Base-by-base conservation (phyloP, 2,797 vertebrate genomes). In the Sebastes baramenuke region DNA sequence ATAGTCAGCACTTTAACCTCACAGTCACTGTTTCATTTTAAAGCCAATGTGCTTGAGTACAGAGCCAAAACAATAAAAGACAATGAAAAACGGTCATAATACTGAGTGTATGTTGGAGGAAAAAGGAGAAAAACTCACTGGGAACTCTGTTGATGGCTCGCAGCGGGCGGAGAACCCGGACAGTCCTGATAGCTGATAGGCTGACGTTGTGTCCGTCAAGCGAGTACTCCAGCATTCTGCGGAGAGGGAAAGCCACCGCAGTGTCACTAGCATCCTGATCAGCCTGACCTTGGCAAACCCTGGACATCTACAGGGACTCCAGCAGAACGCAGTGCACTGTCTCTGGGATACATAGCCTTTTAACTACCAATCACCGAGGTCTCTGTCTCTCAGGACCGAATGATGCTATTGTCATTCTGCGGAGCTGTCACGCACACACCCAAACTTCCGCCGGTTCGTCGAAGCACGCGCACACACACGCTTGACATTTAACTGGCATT, bases 101-200 rank as follows among this genome's bases (percentile, higher is more conserved):
- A 14, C 22, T 75, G 70, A 77, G 62, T 54, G 59, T 13, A 11
- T 27, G 65, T 72, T 72, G 30, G 38, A 52, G 67, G 22, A n/a
- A 30, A 61, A 71, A 75, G 54, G 67, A 84, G 65, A 29, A 54
- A 79, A 72, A 97, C 98, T 98, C 90, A 99, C 98, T 99, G 62
- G 98, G 98, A 82, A 99, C 98, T 90, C 98, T 97, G 96, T 99
- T 99, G 97, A 99, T 99, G 95, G 98, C 98, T 60, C 98, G 94
- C 46, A 99, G 96, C 0, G 98, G 98, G 93, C 98, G 96, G 86
- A 99, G 97, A 30, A 99, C 98, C 0, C 98, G 97, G 2, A 99
- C 98, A 0, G 97, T 99, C 59, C 98, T 95, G 93, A 99, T 99
- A 0, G 98, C 98, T 0, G 98, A 99, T 71, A 99, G 95, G 94